A percentile compares a stretch with the other conserved stretches of the same genome.
Conservation (phyloP, 2,888 invertebrate species). For the Andrena dorsata region DNA sequence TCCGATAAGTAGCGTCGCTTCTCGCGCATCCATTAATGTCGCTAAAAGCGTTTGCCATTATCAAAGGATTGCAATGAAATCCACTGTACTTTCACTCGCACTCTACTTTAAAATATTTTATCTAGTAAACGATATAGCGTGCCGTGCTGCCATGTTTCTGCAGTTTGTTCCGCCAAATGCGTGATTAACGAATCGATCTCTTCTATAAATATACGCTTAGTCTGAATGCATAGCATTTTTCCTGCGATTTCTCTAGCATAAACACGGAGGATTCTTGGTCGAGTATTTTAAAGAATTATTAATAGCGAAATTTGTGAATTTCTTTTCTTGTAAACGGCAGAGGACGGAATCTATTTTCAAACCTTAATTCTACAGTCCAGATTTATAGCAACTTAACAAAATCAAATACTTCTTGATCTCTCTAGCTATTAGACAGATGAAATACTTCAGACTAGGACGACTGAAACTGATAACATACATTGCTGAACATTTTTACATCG, state of each 20-base stretch:
- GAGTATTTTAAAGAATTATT: background rate
- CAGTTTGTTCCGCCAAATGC: background rate
- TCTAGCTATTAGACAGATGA: background rate
- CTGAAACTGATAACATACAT: background rate
- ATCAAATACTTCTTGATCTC: too few relatives aligned
- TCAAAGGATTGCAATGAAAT: slow-evolving; percentile 5
- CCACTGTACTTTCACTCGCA: background rate
- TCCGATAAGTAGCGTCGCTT: slow-evolving; percentile 22
- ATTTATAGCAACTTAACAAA: too few relatives aligned
- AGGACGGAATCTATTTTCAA: too few relatives aligned
- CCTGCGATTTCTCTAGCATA: background rate
- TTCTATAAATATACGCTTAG: background rate
- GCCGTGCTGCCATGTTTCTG: background rate
- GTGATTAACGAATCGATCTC: slow-evolving; percentile 27
- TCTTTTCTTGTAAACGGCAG: too few relatives aligned
- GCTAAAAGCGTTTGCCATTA: slow-evolving; percentile 33
- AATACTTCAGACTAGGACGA: background rate
- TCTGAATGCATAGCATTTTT: background rate
- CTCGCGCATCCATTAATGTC: slow-evolving; percentile 1
- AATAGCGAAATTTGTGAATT: background rate
- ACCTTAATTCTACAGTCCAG: too few relatives aligned
- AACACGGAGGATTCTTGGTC: background rate
- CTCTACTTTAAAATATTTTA: background rate
- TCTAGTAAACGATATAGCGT: background rate
- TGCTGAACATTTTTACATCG: background rate